phyloP scores from a whole-genome alignment of 2,113 vertebrate genomes.

The Percina caprodes region DNA sequence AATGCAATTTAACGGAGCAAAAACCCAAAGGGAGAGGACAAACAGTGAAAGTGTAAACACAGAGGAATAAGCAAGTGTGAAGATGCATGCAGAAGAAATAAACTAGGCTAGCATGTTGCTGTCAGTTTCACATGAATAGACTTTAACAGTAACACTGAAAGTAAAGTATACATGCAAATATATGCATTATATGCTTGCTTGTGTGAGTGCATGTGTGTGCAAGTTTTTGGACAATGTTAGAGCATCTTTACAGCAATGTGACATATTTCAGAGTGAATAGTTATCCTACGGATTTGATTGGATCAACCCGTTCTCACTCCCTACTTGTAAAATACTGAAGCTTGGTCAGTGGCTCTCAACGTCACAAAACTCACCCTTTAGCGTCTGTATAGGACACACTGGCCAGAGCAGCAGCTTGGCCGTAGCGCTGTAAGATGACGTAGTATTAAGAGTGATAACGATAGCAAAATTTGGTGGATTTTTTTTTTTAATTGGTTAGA shows the following conservation, averaged over 20 bases:
- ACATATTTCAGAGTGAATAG: neutral
- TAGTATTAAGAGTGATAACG: too few species aligned
- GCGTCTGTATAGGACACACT: too few species aligned
- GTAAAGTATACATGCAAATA: slow-evolving; percentile 9
- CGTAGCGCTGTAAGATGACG: too few species aligned
- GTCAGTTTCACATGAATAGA: neutral
- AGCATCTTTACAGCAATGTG: neutral
- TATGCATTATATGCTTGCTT: too few species aligned
- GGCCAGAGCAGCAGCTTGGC: too few species aligned
- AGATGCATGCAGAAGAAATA: neutral
- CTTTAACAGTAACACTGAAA: neutral
- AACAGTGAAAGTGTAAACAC: neutral
- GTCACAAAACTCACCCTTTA: too few species aligned
- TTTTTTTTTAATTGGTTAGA: too few species aligned
- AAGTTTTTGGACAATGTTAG: neutral
- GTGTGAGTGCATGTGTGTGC: neutral
- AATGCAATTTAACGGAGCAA: slow-evolving; percentile 8
- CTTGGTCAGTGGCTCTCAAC: too few species aligned
- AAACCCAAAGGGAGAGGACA: neutral
- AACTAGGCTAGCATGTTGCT: neutral
- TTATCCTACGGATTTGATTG: neutral
- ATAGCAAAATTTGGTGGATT: too few species aligned
- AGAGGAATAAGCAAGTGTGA: slow-evolving; percentile 15
- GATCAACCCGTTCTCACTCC: neutral
- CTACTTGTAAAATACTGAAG: too few species aligned